A percentile compares a stretch with the other conserved stretches of the same genome.
Conservation (phyloP, 2,113 vertebrate species). For the Oostethus manadensis region DNA sequence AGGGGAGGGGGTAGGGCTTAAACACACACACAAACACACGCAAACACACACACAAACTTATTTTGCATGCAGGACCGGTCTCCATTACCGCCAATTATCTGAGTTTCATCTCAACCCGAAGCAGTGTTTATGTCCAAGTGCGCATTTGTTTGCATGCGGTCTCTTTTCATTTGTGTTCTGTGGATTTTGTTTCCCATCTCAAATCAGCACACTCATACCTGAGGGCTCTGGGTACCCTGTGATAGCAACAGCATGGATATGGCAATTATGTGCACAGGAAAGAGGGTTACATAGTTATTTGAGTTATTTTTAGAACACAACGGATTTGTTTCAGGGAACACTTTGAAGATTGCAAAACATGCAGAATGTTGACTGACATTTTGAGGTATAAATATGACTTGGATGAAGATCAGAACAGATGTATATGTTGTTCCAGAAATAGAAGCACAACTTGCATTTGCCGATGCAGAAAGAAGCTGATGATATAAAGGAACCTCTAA, state of each 20-base stretch:
- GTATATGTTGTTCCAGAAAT: not conserved
- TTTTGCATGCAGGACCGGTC: constrained; percentile 80
- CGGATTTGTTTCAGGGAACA: not conserved
- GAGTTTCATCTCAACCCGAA: constrained; percentile 95
- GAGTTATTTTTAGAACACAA: not conserved
- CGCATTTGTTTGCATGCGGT: constrained; percentile 9
- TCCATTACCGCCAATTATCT: constrained; percentile 99
- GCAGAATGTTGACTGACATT: not conserved
- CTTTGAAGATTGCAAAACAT: not conserved
- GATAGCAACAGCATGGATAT: not conserved
- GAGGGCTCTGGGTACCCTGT: not conserved
- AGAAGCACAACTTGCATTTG: too few species aligned
- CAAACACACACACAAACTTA: constrained; percentile 43
- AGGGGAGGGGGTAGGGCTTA: constrained; percentile 28
- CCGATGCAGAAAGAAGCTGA: too few species aligned
- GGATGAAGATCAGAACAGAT: not conserved
- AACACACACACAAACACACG: constrained; percentile 60
- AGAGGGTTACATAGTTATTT: not conserved
- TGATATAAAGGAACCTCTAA: too few species aligned
- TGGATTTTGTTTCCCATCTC: constrained; percentile 13
- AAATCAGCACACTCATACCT: constrained; percentile 17
- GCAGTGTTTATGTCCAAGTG: constrained; percentile 32
- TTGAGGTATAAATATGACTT: not conserved
- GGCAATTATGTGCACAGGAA: not conserved
- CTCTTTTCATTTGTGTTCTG: constrained; percentile 18